Conservation (phyloP, 2,888 invertebrate genomes). For the Euclidia mi region DNA sequence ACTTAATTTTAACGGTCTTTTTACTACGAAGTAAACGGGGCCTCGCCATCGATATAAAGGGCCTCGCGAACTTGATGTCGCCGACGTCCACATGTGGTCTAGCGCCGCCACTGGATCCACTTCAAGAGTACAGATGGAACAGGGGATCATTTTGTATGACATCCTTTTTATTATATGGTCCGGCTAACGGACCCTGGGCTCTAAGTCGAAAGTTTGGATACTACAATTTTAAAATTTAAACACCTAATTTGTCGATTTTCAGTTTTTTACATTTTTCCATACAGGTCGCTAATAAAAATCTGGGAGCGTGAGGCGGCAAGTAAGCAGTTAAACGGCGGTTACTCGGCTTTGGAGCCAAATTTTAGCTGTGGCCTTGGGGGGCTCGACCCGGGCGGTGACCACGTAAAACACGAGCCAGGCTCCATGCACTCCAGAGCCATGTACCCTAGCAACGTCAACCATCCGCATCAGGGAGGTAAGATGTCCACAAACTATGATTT, state of each 20-base stretch:
- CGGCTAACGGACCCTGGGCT: no score
- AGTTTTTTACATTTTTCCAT: not conserved
- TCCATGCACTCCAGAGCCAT: conserved; percentile 76
- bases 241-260: not conserved
- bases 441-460: conserved; percentile 76
- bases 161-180: no score
- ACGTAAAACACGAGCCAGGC: conserved; percentile 82
- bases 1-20: no score
- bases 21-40: no score
- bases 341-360: conserved; percentile 89
- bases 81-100: no score
- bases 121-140: no score
- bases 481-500: no score
- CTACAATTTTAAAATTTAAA: not conserved
- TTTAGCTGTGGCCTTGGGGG: conserved; percentile 93
- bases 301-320: conserved; percentile 94
- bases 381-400: conserved; percentile 91
- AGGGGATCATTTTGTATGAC: no score
- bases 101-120: no score
- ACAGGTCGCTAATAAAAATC: conserved; percentile 93
- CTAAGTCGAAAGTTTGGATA: conserved; percentile 74
- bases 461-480: conserved; percentile 82
- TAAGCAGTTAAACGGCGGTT: conserved; percentile 87
- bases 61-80: no score
- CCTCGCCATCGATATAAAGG: no score